These are phyloP conservation scores for Ictalurus punctatus DNA, from an alignment of 2,113 vertebrate species.

Conservation along the genomic window DNA sequence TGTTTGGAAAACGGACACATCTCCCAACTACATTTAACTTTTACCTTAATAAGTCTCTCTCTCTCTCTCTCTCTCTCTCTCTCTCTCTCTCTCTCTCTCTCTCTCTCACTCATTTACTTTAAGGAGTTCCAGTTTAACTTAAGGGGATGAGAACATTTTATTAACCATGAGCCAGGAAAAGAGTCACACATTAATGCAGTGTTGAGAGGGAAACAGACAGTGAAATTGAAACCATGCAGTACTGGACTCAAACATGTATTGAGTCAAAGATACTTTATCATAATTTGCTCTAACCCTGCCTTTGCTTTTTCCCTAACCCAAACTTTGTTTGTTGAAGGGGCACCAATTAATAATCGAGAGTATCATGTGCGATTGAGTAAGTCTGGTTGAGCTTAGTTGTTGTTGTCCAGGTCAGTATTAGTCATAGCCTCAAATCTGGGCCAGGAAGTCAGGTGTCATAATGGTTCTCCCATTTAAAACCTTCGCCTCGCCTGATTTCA, in stretches of 20 bases:
- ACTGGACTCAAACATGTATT: background rate
- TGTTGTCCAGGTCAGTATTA: background rate
- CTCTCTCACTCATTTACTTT: background rate
- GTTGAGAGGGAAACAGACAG: conserved; percentile 27
- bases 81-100: conserved; percentile 8
- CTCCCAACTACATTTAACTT: conserved; percentile 25
- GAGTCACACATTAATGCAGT: conserved; percentile 25
- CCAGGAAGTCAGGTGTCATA: background rate
- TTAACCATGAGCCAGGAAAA: conserved; percentile 34
- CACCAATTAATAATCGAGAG: background rate
- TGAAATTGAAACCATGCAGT: conserved; percentile 33
- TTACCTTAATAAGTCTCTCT: conserved; percentile 5
- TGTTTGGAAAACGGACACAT: conserved; percentile 6
- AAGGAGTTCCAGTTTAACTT: conserved; percentile 6
- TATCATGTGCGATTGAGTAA: background rate
- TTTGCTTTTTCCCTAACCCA: background rate
- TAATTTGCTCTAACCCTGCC: conserved; percentile 1
- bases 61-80: background rate
- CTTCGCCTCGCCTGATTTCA: background rate
- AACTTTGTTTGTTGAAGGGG: background rate
- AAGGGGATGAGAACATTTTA: conserved; percentile 36
- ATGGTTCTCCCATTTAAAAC: background rate
- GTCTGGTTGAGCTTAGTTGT: background rate
- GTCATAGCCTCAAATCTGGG: background rate
- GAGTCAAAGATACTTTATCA: conserved; percentile 35